Percentiles rank a stretch among this genome's conserved stretches.
Conservation (phyloP, 53 echinoderm and acorn worm species). For the Stichopus horrens region DNA sequence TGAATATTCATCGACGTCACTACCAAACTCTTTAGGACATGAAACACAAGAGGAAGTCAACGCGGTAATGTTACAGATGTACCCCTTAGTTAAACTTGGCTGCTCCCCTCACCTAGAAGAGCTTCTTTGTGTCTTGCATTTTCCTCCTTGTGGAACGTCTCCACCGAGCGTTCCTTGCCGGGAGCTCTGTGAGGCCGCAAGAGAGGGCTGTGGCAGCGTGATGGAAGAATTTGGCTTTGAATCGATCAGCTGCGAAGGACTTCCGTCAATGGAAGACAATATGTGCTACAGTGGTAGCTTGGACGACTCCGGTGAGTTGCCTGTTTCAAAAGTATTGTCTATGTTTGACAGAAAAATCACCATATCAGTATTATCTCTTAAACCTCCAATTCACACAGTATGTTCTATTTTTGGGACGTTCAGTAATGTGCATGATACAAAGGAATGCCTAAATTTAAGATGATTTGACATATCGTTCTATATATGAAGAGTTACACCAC, state of each 20-base stretch:
- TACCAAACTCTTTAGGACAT: constrained; percentile 23
- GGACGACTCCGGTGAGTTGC: neutral
- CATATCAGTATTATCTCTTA: too few relatives aligned
- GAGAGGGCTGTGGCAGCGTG: neutral
- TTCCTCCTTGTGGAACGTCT: neutral
- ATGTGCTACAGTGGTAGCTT: neutral
- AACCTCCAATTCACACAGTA: too few relatives aligned
- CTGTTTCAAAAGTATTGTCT: too few relatives aligned
- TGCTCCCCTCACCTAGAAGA: constrained; percentile 23
- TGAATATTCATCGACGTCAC: neutral
- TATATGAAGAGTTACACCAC: too few relatives aligned
- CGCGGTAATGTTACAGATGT: neutral
- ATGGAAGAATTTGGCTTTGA: constrained; percentile 14
- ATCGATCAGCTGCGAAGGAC: neutral
- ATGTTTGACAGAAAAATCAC: too few relatives aligned
- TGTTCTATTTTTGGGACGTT: too few relatives aligned
- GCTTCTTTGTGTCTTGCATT: constrained; percentile 7
- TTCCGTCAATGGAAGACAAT: neutral
- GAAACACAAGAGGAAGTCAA: neutral
- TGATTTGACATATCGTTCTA: too few relatives aligned
- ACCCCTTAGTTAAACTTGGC: neutral
- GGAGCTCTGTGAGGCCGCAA: constrained; percentile 23
- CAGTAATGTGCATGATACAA: too few relatives aligned
- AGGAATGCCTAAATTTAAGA: too few relatives aligned
- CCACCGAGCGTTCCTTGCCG: neutral